Conservation (phyloP, 2,888 invertebrate genomes). For the Teleiodes luculella region DNA sequence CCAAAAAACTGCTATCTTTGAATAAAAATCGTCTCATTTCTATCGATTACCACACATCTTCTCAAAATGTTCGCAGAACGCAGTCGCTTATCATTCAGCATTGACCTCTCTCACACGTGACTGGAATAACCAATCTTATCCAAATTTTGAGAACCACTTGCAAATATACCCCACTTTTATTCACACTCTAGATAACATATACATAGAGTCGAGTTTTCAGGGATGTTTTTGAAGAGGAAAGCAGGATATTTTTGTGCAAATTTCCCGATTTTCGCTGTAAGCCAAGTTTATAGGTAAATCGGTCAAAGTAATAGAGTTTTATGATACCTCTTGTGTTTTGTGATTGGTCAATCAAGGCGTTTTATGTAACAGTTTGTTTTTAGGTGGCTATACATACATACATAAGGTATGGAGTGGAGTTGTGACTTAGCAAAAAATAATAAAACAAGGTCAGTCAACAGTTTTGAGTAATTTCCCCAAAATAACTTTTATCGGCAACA, state of each 20-base stretch:
- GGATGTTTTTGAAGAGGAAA: not conserved
- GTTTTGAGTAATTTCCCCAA: too few relatives aligned
- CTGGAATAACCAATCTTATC: constrained; percentile 8
- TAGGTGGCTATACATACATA: not conserved
- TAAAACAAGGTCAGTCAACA: too few relatives aligned
- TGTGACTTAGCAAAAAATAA: too few relatives aligned
- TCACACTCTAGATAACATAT: not conserved
- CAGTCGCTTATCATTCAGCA: constrained; percentile 13
- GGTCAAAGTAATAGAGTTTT: constrained; percentile 14
- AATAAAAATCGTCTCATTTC: not conserved
- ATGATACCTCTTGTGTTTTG: constrained; percentile 1
- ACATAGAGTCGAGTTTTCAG: not conserved
- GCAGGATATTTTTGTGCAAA: not conserved
- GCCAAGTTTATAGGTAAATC: constrained; percentile 3
- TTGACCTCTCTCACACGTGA: constrained; percentile 13
- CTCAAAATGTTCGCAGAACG: not conserved
- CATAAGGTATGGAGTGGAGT: not conserved
- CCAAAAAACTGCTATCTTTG: not conserved
- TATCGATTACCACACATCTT: not conserved
- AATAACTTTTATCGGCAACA: too few relatives aligned
- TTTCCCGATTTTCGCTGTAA: not conserved
- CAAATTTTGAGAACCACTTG: constrained; percentile 6
- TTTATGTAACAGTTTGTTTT: not conserved
- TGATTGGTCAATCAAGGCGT: not conserved
- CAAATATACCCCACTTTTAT: not conserved